phyloP scores from a whole-genome alignment of 2,888 invertebrate species.

The Smittia aterrima region DNA sequence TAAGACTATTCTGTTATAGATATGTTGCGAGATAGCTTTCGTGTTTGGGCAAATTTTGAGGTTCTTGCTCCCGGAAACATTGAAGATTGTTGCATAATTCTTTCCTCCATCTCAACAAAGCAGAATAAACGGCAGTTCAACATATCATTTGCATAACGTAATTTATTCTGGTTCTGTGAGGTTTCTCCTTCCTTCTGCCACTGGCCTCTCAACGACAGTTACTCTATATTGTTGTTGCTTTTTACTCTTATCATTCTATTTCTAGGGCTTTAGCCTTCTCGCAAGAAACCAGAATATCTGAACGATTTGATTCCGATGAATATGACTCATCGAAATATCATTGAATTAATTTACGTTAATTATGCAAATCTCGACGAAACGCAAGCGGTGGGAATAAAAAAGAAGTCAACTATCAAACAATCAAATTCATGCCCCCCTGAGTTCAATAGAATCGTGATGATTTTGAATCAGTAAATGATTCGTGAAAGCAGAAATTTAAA shows the following conservation, averaged over 20 bases:
- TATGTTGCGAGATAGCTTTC: too few relatives aligned
- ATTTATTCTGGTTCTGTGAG: not conserved
- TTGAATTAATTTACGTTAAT: constrained; percentile 33
- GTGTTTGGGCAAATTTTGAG: not conserved
- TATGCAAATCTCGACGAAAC: constrained; percentile 1
- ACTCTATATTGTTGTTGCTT: constrained; percentile 13
- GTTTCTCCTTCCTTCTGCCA: not conserved
- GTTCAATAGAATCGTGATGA: constrained; percentile 3
- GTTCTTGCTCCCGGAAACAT: constrained; percentile 23
- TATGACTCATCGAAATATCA: not conserved
- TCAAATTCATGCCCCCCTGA: not conserved
- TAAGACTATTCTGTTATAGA: not conserved
- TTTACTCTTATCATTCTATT: not conserved
- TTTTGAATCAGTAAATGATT: not conserved
- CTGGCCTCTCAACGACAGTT: constrained; percentile 9
- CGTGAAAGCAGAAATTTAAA: not conserved
- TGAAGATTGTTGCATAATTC: not conserved
- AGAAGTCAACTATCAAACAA: not conserved
- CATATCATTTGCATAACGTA: constrained; percentile 8
- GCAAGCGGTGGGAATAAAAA: not conserved
- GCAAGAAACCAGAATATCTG: not conserved
- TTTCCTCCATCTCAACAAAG: not conserved
- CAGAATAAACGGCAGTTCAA: not conserved
- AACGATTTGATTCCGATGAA: not conserved
- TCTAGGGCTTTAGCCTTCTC: not conserved